phyloP scores from a whole-genome alignment of 2,113 vertebrate genomes.

The Eolophus roseicapilla region DNA sequence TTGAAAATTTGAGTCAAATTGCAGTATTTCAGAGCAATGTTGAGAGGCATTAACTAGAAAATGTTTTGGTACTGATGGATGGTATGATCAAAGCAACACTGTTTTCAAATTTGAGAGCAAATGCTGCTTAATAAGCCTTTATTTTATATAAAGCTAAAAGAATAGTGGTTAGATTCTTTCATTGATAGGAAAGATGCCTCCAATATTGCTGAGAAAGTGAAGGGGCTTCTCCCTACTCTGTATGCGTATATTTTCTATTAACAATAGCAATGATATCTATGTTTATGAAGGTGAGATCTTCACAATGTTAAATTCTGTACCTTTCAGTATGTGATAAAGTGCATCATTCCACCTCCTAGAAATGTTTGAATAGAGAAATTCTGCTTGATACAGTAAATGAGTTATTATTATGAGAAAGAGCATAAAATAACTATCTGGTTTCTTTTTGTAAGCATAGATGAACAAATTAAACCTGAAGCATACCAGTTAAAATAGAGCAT shows the following conservation, averaged over 20 bases:
- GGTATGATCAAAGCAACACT: neutral
- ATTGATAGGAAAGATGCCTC: neutral
- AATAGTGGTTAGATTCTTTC: neutral
- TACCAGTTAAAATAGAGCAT: neutral
- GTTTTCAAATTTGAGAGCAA: neutral
- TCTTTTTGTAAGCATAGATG: neutral
- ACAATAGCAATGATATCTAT: neutral
- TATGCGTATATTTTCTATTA: neutral
- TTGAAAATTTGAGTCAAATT: neutral
- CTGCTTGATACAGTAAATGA: neutral
- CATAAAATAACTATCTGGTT: neutral
- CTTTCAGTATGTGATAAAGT: neutral
- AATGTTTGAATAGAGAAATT: neutral
- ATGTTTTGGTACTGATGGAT: neutral
- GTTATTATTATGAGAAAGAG: neutral
- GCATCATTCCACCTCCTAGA: neutral
- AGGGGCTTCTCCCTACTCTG: neutral
- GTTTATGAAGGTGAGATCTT: neutral
- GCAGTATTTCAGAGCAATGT: neutral
- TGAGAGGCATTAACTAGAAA: neutral
- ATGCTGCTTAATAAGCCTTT: neutral
- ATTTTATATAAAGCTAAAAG: neutral
- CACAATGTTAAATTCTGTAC: neutral
- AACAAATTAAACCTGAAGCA: neutral
- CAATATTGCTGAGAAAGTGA: neutral